Evolutionary conservation across 1,140 invertebrate genomes (phyloP).

Genomic region (Drosophila trapezifrons): DNA sequence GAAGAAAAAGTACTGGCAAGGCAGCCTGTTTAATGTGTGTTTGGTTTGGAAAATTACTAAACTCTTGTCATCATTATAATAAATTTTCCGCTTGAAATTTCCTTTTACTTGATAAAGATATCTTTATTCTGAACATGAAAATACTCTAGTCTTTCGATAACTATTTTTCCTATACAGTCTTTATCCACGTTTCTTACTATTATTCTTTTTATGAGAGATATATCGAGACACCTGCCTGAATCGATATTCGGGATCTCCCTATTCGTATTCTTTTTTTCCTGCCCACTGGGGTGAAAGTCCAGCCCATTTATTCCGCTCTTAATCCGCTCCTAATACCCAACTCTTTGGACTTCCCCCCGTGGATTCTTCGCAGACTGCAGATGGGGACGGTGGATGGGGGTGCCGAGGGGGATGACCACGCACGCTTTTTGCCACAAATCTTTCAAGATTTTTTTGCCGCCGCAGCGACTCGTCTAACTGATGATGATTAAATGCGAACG

Average conservation of each 20-base stretch:
- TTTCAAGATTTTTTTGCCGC: constrained; percentile 70
- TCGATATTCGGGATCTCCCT: not conserved
- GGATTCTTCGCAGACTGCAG: constrained; percentile 30
- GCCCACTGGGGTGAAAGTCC: constrained; percentile 44
- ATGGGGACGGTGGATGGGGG: not conserved
- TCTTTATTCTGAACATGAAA: no score
- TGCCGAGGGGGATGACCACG: constrained; percentile 60
- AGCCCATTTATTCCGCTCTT: constrained; percentile 45
- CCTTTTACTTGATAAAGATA: not conserved
- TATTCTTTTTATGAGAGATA: no score
- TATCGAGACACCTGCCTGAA: not conserved
- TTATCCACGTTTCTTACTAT: no score
- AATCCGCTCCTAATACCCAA: constrained; percentile 61
- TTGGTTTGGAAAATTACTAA: not conserved
- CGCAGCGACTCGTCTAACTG: constrained; percentile 75
- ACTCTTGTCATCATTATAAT: constrained; percentile 1
- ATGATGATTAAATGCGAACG: constrained; percentile 81
- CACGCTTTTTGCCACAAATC: constrained; percentile 81
- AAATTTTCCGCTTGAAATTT: not conserved
- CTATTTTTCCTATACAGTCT: no score
- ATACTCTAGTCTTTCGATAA: no score
- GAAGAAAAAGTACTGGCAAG: not conserved
- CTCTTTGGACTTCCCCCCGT: constrained; percentile 32
- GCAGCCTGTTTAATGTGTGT: not conserved
- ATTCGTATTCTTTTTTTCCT: not conserved